Evolutionary conservation across 2,888 invertebrate genomes (phyloP), one percentile per base, ranked within the genome.

Genomic region (Lithophane leautieri): DNA sequence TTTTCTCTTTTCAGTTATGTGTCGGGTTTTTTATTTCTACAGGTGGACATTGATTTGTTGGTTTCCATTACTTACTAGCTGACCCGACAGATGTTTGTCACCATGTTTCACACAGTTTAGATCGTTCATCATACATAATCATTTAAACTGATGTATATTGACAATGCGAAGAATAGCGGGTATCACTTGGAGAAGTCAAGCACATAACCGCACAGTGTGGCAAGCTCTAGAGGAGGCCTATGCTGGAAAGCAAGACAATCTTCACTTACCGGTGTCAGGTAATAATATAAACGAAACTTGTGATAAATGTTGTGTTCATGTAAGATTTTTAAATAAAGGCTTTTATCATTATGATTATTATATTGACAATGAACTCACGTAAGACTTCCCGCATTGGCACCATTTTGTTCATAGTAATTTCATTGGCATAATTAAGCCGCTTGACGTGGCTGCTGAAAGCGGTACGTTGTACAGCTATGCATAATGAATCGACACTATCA

Each of bases 401-500:
- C 47, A 67, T 54, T 67, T 28, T 47, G 50, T 50, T 68, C n/a
- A 69, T 9, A 60, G 22, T 71, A 47, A 40, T 50, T 47, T 28
- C 28, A 79, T 73, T n/a, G 52, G 16, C 7, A 50, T 42, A 50
- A 63, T 74, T 34, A 42, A 63, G 25, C 42, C 34, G 12, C 22
- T 4, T 54, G 9, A 56, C 42, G 22, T 34, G 42, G 19, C 40
- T 47, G 44, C 52, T 73, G 25, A 47, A 72, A 76, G 28, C 61
- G 19, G 40, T 19, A 16, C n/a, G 54, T n/a, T 42, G 16, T 42
- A 14, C 54, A 28, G 25, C 22, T 44, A 44, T 82, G 47, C 54
- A 82, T 67, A 56, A 54, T 76, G 54, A 44, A 76, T n/a, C 42
- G 16, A 3, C 14, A 44, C 22, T 8, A 82, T 78, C 56, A 56